These are phyloP conservation scores for Agrotis ipsilon DNA, from an alignment of 2,888 invertebrate species.

Conservation along the genomic window DNA sequence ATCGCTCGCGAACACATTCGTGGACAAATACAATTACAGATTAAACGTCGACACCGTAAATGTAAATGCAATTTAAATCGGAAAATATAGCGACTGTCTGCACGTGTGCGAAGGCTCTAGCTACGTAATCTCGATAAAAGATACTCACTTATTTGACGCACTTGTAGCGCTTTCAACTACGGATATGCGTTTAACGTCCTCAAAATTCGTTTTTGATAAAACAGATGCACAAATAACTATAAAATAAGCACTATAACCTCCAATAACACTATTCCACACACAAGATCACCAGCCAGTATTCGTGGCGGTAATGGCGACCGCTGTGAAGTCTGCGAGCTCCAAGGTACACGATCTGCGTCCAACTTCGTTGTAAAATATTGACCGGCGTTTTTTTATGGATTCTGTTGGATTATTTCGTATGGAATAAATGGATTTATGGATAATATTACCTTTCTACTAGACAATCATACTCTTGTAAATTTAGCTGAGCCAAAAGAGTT, in stretches of 20 bases:
- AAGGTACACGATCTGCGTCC: conserved; percentile 68
- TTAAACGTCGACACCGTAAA: conserved; percentile 64
- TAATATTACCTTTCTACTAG: conserved; percentile 83
- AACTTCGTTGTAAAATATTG: conserved; percentile 78
- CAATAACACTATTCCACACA: conserved; percentile 81
- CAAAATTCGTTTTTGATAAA: conserved; percentile 68
- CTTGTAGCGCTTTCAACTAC: conserved; percentile 72
- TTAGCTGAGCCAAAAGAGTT: conserved; percentile 87
- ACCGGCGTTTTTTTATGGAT: conserved; percentile 74
- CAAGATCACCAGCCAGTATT: conserved; percentile 82
- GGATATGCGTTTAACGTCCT: conserved; percentile 66
- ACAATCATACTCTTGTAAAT: conserved; percentile 90
- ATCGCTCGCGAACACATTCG: conserved; percentile 58
- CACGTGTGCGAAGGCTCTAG: conserved; percentile 80
- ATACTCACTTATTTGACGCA: conserved; percentile 82
- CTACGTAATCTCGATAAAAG: conserved; percentile 72
- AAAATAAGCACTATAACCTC: conserved; percentile 87
- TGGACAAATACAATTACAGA: conserved; percentile 73
- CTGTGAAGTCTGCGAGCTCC: conserved; percentile 78
- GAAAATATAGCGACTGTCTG: conserved; percentile 74
- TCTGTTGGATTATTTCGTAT: conserved; percentile 55
- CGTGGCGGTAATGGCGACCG: conserved; percentile 91
- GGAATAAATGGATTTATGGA: conserved; percentile 68
- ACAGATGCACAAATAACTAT: conserved; percentile 78
- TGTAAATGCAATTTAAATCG: conserved; percentile 75